A percentile compares a stretch with the other conserved stretches of the same genome.
These are phyloP conservation scores for Bucorvus abyssinicus DNA, from an alignment of 2,797 vertebrate species.

Conservation along the genomic window DNA sequence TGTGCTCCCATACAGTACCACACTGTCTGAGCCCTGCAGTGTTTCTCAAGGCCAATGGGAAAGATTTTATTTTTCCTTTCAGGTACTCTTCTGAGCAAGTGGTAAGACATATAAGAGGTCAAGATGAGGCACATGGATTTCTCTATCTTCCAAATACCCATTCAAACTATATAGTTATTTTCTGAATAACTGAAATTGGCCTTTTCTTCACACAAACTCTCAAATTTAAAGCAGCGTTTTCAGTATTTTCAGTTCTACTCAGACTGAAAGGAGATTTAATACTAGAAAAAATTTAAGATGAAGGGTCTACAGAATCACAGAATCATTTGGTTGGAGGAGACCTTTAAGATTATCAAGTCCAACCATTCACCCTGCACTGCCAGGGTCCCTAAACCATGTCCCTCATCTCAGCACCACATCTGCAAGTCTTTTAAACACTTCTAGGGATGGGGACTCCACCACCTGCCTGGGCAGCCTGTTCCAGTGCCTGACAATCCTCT, in stretches of 20 bases:
- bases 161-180: neutral
- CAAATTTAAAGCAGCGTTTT: neutral
- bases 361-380: no score
- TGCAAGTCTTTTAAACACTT: no score
- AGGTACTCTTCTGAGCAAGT: neutral
- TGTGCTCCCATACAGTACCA: conserved; percentile 27
- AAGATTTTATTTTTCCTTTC: neutral
- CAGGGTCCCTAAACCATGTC: no score
- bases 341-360: no score
- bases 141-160: neutral
- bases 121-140: neutral
- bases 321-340: no score
- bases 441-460: no score
- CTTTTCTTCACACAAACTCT: neutral
- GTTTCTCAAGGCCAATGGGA: neutral
- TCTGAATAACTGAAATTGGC: neutral
- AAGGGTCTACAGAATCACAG: neutral
- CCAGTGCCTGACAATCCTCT: no score
- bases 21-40: conserved; percentile 29
- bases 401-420: no score
- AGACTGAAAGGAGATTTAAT: neutral
- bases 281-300: neutral
- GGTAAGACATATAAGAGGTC: neutral
- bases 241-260: neutral
- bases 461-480: no score